phyloP scores from a whole-genome alignment of 2,888 invertebrate species.

The Lepidonotus clava region DNA sequence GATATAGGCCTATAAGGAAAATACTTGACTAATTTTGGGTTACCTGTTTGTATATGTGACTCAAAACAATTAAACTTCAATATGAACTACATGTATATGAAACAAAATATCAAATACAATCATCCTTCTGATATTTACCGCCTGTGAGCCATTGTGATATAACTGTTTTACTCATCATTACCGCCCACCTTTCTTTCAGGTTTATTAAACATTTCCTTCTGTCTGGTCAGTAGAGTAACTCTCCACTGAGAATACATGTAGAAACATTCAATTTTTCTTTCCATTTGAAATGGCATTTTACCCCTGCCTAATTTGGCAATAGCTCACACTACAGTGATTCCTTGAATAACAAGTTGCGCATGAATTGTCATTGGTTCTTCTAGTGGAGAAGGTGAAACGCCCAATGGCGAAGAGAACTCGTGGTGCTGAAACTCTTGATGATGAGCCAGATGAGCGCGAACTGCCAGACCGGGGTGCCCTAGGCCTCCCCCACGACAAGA shows the following conservation, averaged over 20 bases:
- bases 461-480: conserved; percentile 59
- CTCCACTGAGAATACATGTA: not conserved
- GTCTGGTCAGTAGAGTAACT: not conserved
- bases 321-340: not conserved
- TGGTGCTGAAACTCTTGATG: conserved; percentile 42
- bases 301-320: not conserved
- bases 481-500: conserved; percentile 64
- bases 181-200: no score
- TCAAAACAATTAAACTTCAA: no score
- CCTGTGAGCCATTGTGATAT: no score
- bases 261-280: not conserved
- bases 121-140: no score
- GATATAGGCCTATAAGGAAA: no score
- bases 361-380: conserved; percentile 23
- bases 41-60: no score
- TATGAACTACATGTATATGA: no score
- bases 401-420: conserved; percentile 46
- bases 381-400: conserved; percentile 46
- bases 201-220: not conserved
- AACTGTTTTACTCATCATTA: no score
- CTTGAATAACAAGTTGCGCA: not conserved
- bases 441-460: conserved; percentile 30
- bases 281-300: not conserved
- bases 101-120: no score
- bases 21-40: no score